phyloP scores from a whole-genome alignment of 2,888 invertebrate genomes.

The Yponomeuta malinellus region DNA sequence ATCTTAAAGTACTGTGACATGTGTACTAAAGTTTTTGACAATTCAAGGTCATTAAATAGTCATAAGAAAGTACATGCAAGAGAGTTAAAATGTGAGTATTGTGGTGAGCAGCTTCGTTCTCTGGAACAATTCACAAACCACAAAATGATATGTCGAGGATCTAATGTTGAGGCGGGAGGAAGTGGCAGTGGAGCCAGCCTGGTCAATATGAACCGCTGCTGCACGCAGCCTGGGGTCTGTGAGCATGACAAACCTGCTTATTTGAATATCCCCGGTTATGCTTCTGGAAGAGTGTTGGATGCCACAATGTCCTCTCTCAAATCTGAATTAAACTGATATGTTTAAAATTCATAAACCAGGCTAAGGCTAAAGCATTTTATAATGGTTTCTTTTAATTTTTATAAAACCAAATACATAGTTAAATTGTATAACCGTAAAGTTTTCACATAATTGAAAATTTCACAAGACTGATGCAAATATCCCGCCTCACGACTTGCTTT shows the following conservation, averaged over 20 bases:
- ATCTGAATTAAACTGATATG: constrained; percentile 67
- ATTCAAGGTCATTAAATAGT: constrained; percentile 71
- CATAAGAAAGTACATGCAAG: constrained; percentile 73
- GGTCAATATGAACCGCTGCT: constrained; percentile 52
- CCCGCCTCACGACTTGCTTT: constrained; percentile 77
- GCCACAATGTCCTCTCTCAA: constrained; percentile 67
- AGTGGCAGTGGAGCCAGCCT: constrained; percentile 33
- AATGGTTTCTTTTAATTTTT: constrained; percentile 13
- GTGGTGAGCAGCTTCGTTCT: constrained; percentile 70
- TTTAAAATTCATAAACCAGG: constrained; percentile 16
- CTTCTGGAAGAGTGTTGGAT: constrained; percentile 62
- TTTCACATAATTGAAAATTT: constrained; percentile 69
- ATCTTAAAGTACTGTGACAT: constrained; percentile 72
- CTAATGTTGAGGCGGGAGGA: constrained; percentile 45
- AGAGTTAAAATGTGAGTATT: constrained; percentile 69
- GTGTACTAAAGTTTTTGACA: constrained; percentile 74
- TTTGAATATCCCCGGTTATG: constrained; percentile 70
- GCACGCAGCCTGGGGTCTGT: constrained; percentile 66
- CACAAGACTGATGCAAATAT: constrained; percentile 77
- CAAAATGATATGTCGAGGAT: constrained; percentile 64
- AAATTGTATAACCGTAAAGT: constrained; percentile 23
- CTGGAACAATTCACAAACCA: constrained; percentile 71
- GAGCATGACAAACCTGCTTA: constrained; percentile 73
- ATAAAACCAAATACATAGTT: constrained; percentile 17
- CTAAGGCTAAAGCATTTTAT: constrained; percentile 13